Conservation (phyloP, 2,888 invertebrate species). For the Pterostichus niger region DNA sequence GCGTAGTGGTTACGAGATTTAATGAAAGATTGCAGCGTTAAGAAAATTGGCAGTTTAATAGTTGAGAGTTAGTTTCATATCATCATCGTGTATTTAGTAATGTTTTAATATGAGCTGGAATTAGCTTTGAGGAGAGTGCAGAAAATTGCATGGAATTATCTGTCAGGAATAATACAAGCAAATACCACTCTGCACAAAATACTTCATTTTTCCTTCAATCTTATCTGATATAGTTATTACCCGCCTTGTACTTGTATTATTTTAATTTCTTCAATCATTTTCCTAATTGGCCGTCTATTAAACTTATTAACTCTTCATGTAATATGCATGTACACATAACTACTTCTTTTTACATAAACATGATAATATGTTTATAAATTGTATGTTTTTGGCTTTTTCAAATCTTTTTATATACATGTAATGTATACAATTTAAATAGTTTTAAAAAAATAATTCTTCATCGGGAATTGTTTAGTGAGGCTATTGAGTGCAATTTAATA, state of each 20-base stretch:
- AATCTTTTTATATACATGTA: too few relatives aligned
- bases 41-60: conserved; percentile 51
- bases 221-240: conserved; percentile 51
- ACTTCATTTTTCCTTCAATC: conserved; percentile 13
- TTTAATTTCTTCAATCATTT: conserved; percentile 43
- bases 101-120: conserved; percentile 46
- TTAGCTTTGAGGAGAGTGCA: conserved; percentile 10
- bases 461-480: too few relatives aligned
- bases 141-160: conserved; percentile 56
- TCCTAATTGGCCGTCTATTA: conserved; percentile 37
- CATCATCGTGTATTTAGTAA: conserved; percentile 56
- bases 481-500: too few relatives aligned
- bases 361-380: too few relatives aligned
- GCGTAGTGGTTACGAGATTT: conserved; percentile 14
- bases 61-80: conserved; percentile 35
- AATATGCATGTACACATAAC: conserved; percentile 8
- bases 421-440: too few relatives aligned
- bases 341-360: conserved; percentile 36
- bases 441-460: too few relatives aligned
- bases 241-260: conserved; percentile 42
- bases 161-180: not conserved
- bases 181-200: conserved; percentile 39
- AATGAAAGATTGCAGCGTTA: conserved; percentile 36
- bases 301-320: conserved; percentile 44
- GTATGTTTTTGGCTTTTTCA: too few relatives aligned